Evolutionary conservation across 2,797 vertebrate genomes (phyloP), one percentile per base, ranked within the genome.

Genomic region (Notoglanidium macrostoma): DNA sequence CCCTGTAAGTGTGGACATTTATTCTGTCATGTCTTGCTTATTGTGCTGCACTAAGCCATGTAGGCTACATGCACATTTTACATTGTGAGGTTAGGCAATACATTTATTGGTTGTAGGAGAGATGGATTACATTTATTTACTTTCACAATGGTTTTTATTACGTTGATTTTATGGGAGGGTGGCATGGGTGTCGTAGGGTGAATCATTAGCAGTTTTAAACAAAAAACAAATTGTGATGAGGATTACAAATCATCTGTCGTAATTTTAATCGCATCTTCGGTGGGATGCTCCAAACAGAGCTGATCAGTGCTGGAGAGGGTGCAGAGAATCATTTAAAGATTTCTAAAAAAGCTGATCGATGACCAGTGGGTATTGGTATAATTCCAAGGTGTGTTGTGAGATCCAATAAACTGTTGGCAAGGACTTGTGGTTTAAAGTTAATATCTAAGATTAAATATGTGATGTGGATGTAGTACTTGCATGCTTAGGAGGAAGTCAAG

Each of bases 1-100:
- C 98, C 92, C 90, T 99, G 98, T 99, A 95, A 98, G 98, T 96
- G 26, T 55, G 14, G 11, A 54, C 44, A 65, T 86, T 63, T 65
- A 17, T 65, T n/a, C 35, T 21, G 0, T 67, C 3, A 11, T 26
- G 7, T 61, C 40, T 81, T 72, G 57, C 4, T 7, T 61, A 51
- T 40, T 74, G 55, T 4, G 11, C 79, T 74, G 3, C 49, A 61
- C 5, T 35, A 32, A 4, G 9, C 3, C 0, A 44, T 61, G 15
- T 61, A 6, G 44, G 23, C 78, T 15, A 46, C 40, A 63, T 10
- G 23, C 23, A 29, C 11, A 63, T 7, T 1, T 63, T n/a, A 65
- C 14, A 54, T 23, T 57, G 29, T 11, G 9, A 35, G 15, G 1
- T 21, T 57, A 35, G 57, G 1, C 29, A 78, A 11, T 57, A 57